These are phyloP conservation scores for Pinna nobilis DNA, from an alignment of 1,140 invertebrate species.

Conservation along the genomic window DNA sequence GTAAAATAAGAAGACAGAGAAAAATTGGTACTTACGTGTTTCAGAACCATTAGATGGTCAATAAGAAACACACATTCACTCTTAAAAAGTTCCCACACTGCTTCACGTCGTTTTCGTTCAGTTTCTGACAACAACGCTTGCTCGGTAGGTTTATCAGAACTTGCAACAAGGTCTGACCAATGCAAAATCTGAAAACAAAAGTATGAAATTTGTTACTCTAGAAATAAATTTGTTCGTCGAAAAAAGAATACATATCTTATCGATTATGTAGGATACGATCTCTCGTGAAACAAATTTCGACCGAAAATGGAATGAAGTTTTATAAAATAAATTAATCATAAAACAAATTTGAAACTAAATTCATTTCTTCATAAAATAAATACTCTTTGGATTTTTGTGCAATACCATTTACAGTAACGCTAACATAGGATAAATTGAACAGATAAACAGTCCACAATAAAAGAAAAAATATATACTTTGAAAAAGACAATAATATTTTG, in stretches of 20 bases:
- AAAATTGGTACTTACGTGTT: conserved; percentile 77
- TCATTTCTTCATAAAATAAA: no score
- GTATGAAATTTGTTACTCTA: conserved; percentile 13
- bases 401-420: no score
- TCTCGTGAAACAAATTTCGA: no score
- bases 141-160: conserved; percentile 55
- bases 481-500: no score
- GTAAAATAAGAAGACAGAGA: background rate
- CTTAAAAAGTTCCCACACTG: conserved; percentile 84
- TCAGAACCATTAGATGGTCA: conserved; percentile 83
- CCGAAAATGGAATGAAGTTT: no score
- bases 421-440: no score
- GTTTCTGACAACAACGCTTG: conserved; percentile 56
- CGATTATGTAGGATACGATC: no score
- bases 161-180: conserved; percentile 76
- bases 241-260: background rate
- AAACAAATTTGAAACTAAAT: no score
- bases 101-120: conserved; percentile 77
- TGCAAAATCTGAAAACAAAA: conserved; percentile 69
- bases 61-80: conserved; percentile 82
- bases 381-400: no score
- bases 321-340: no score
- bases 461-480: no score
- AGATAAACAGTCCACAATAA: no score
- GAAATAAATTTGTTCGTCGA: background rate